Conservation (phyloP, 2,797 vertebrate species). For the Leontocebus nigricollis region DNA sequence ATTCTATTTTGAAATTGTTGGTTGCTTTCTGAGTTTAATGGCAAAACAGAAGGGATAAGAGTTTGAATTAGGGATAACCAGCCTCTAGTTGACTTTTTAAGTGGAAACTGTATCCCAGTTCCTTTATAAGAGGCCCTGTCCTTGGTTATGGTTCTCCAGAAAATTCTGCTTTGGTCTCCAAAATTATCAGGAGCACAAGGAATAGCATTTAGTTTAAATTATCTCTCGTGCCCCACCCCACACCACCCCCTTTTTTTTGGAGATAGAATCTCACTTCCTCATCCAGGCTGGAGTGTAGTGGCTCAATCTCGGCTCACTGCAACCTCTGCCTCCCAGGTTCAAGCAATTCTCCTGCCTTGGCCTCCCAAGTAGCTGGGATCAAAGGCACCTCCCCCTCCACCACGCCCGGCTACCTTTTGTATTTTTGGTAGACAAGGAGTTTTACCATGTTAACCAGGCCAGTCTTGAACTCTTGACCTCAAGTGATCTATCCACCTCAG, state of each 20-base stretch:
- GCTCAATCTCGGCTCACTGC: not conserved
- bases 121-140: not conserved
- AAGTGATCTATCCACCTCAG: not conserved
- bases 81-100: not conserved
- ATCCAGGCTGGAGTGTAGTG: not conserved
- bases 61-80: not conserved
- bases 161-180: slow-evolving; percentile 4
- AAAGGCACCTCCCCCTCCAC: not conserved
- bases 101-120: not conserved
- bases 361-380: not conserved
- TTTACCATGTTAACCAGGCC: not conserved
- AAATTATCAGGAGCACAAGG: not conserved
- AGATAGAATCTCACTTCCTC: not conserved
- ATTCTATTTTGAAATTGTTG: not conserved
- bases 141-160: not conserved
- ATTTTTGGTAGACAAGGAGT: not conserved
- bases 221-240: not conserved
- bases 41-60: not conserved
- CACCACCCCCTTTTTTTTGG: not conserved
- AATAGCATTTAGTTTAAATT: not conserved
- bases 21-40: not conserved
- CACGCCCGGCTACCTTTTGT: not conserved
- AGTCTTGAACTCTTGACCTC: not conserved
- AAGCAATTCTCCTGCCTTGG: not conserved
- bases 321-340: not conserved